Evolutionary conservation across 1,140 invertebrate genomes (phyloP).

Genomic region (Papilio aristodemus): DNA sequence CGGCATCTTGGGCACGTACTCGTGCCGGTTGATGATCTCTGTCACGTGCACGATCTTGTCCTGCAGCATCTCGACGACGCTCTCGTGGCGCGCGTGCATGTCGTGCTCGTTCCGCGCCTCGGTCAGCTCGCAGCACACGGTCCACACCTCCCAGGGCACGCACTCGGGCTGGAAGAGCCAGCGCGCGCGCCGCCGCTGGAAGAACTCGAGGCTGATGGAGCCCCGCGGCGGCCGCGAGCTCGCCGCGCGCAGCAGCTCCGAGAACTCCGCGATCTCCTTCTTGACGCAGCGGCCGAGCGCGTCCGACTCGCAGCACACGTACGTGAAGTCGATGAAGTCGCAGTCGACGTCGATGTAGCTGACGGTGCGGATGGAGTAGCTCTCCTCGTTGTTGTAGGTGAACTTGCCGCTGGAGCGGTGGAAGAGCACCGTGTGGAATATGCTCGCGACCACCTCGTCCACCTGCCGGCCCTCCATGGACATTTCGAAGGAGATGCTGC

Average conservation of each 20-base stretch:
- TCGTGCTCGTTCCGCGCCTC: slow-evolving; percentile 93
- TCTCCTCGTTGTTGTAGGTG: slow-evolving; percentile 94
- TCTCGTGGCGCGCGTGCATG: slow-evolving; percentile 91
- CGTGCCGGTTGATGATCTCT: slow-evolving; percentile 96
- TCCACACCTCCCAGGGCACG: slow-evolving; percentile 99
- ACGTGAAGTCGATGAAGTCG: slow-evolving; percentile 98
- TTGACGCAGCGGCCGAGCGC: slow-evolving; percentile 88
- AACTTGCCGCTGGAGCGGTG: slow-evolving; percentile 97
- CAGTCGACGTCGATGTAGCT: slow-evolving; percentile 98
- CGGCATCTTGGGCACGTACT: slow-evolving; percentile 97
- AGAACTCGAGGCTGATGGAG: slow-evolving; percentile 97
- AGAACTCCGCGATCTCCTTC: slow-evolving; percentile 91
- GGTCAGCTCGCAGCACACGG: slow-evolving; percentile 92
- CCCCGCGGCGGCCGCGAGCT: slow-evolving; percentile 82
- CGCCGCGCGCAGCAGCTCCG: slow-evolving; percentile 89
- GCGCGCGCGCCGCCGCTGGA: slow-evolving; percentile 92
- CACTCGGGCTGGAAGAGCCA: slow-evolving; percentile 94
- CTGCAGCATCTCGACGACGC: slow-evolving; percentile 93
- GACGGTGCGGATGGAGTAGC: slow-evolving; percentile 96
- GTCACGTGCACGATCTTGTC: slow-evolving; percentile 97
- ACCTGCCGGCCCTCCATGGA: slow-evolving; percentile 95
- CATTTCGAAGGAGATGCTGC: slow-evolving; percentile 93
- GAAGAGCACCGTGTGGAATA: slow-evolving; percentile 97
- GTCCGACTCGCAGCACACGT: slow-evolving; percentile 94
- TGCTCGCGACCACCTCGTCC: slow-evolving; percentile 95